Evolutionary conservation across 2,113 vertebrate species (phyloP), one percentile per base, ranked within the genome.

Genomic region (Thomomys bottae): DNA sequence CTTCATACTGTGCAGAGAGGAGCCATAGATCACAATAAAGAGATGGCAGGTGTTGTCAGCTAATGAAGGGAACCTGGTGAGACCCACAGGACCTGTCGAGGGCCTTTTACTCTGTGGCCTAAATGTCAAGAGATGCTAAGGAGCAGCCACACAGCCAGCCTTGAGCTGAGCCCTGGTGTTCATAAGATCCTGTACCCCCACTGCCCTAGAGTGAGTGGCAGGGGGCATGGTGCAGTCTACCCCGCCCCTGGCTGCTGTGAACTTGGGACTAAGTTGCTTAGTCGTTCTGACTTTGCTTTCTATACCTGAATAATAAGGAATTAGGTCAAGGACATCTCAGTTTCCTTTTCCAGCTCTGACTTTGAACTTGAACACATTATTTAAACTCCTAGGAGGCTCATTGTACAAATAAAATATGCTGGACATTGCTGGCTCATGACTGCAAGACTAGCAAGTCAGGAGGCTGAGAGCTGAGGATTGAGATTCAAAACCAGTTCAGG

Each of bases 1-100:
- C 96, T 95, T 98, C 98, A 95, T 97, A 98, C 98, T 98, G 63
- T 92, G 87, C 21, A 45, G 54, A 83, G 90, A 3, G 38, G 36
- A 49, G 75, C 40, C 63, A 59, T 14, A 28, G 0, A 26, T 93
- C 72, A 87, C 0, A 3, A 75, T 6, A 77, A 57, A 79, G 86
- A 92, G 73, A 81, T 59, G 87, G 61, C 14, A 57, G 42, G 83
- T 12, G 36, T 36, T 18, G 4, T 40, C 6, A 0, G 30, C 36
- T 70, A 32, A 36, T 30, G 14, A 64, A 61, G 26, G 45, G 66
- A 6, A 34, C 0, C 0, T 0, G 81, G 23, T 6, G 42, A 57
- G 42, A 67, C 14, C 5, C 68, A 36, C 0, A 12, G 54, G 77
- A 18, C 15, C 1, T 1, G 1, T 32, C 10, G 0, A 0, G 38